Evolutionary conservation across 1,140 invertebrate genomes (phyloP).

Genomic region (Drosophila santomea): DNA sequence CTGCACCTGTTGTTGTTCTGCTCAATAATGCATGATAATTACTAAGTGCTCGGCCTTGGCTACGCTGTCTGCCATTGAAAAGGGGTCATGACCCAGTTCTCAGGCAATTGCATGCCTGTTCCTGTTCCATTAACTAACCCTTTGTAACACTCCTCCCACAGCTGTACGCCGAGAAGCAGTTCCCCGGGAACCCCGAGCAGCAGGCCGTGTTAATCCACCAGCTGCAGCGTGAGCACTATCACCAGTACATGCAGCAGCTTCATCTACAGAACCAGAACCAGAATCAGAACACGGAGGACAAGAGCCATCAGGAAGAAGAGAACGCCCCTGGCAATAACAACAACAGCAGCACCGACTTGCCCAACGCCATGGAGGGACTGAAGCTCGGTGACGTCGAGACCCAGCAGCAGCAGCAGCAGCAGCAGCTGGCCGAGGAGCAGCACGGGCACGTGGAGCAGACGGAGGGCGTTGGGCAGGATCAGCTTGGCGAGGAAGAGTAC

Average conservation of each 20-base stretch:
- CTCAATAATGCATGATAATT: conserved; percentile 87
- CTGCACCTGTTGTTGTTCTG: conserved; percentile 86
- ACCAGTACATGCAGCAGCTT: conserved; percentile 97
- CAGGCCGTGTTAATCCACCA: conserved; percentile 96
- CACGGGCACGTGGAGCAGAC: conserved; percentile 8
- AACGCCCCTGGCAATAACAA: conserved; percentile 34
- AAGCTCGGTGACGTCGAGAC: conserved; percentile 44
- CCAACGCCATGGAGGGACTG: conserved; percentile 52
- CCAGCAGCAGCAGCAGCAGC: neutral
- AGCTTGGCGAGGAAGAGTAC: conserved; percentile 68
- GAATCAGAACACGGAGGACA: conserved; percentile 26
- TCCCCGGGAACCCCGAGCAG: conserved; percentile 95
- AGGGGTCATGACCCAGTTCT: conserved; percentile 60
- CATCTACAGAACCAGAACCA: conserved; percentile 85
- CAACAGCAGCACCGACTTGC: conserved; percentile 50
- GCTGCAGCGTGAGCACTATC: conserved; percentile 98
- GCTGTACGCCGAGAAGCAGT: conserved; percentile 97
- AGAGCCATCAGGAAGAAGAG: conserved; percentile 11
- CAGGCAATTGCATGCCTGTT: neutral
- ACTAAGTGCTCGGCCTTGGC: neutral
- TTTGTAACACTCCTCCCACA: conserved; percentile 10
- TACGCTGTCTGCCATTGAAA: conserved; percentile 18
- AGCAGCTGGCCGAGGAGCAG: conserved; percentile 22
- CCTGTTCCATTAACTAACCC: neutral
- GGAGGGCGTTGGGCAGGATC: conserved; percentile 39